Base-by-base conservation (phyloP, 2,888 invertebrate genomes). In the Teleogryllus oceanicus region DNA sequence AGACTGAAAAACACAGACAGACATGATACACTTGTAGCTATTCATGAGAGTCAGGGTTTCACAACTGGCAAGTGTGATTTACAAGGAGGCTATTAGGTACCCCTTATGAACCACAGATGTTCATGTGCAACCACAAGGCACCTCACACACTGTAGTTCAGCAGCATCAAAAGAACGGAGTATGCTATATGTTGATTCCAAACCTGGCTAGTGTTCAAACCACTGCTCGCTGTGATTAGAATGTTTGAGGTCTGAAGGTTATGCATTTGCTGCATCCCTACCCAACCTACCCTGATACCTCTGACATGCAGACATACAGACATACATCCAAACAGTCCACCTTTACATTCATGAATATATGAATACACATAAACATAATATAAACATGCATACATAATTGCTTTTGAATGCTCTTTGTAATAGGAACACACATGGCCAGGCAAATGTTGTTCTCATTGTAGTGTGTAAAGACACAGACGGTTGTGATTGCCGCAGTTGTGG, bases 271-370 rank as follows among this genome's bases (percentile, higher is more conserved):
- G 62, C 62, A 62, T 62, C 13, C 62, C 62, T 62, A n/a, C n/a
- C 62, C 62, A 62, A 18, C 62, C 62, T 62, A n/a, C 62, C 62
- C 62, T 62, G 62, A 62, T 62, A 62, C 62, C 62, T 62, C 62
- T 62, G 62, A 62, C 62, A 62, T 62, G 62, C 62, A 62, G 62
- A 62, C 62, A 12, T 62, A 62, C 62, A 62, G 62, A 62, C 62
- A 62, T 62, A 62, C 62, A 62, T 62, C 62, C 62, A 62, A 62
- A 62, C 62, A 62, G 62, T 62, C 62, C 62, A n/a, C 62, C 62
- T 62, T 62, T 62, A 62, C n/a, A 62, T 62, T 62, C 62, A 62
- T 62, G 62, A 62, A 62, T 62, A 62, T 62, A 62, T 62, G 62
- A 62, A 62, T 62, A 62, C 62, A 62, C 62, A 62, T 62, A 62